These are phyloP conservation scores for Achroia grisella DNA, from an alignment of 1,140 invertebrate species.

Conservation along the genomic window DNA sequence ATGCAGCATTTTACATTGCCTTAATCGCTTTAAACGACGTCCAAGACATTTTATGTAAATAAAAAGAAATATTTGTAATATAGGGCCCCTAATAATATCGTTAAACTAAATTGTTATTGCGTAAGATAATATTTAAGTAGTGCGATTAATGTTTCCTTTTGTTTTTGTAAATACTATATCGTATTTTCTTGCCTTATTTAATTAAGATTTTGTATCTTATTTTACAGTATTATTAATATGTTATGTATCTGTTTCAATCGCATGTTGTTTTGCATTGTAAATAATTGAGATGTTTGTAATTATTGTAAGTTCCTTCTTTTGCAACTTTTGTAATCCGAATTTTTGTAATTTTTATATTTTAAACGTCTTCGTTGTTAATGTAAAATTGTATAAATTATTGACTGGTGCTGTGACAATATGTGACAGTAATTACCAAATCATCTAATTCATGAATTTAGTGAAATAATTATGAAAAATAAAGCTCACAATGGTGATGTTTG, in stretches of 20 bases:
- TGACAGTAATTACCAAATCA: slow-evolving; percentile 9
- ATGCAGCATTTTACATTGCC: neutral
- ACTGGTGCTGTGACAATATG: too few species aligned
- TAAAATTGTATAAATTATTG: slow-evolving; percentile 3
- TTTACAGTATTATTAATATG: slow-evolving; percentile 16
- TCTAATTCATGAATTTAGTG: slow-evolving; percentile 7
- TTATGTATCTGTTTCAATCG: neutral
- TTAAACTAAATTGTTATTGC: neutral
- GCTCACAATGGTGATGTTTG: slow-evolving; percentile 13
- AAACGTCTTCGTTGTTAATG: neutral
- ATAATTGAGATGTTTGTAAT: neutral
- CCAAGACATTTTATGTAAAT: slow-evolving; percentile 10
- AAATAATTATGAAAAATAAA: neutral
- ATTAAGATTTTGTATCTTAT: slow-evolving; percentile 10
- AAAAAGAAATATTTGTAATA: neutral
- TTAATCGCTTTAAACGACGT: slow-evolving; percentile 2
- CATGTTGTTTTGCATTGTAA: slow-evolving; percentile 5
- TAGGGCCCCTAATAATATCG: too few species aligned
- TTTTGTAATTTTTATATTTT: neutral
- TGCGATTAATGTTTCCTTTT: neutral
- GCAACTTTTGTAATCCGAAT: neutral
- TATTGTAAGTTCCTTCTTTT: neutral
- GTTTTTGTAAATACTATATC: slow-evolving; percentile 14
- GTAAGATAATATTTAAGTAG: neutral
- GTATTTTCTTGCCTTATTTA: slow-evolving; percentile 13